phyloP scores from a whole-genome alignment of 2,797 vertebrate genomes.

The Squalus acanthias region DNA sequence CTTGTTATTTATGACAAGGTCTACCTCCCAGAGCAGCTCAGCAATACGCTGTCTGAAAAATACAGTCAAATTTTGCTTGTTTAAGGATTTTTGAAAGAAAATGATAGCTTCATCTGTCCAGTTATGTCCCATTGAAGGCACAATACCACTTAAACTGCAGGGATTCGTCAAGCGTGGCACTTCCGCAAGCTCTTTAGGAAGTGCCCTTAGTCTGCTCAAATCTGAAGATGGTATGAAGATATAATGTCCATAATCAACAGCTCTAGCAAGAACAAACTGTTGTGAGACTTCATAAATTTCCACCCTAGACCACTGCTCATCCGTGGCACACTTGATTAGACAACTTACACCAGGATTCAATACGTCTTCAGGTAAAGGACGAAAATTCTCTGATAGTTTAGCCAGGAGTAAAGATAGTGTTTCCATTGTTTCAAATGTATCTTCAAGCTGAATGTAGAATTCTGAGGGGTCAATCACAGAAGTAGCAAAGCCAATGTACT shows the following conservation, averaged over 20 bases:
- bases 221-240: constrained; percentile 52
- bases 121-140: constrained; percentile 52
- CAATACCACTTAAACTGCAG: constrained; percentile 64
- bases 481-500: constrained; percentile 60
- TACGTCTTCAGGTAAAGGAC: constrained; percentile 54
- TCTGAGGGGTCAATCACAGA: constrained; percentile 64
- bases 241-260: constrained; percentile 72
- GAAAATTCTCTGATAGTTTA: constrained; percentile 54
- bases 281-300: constrained; percentile 59
- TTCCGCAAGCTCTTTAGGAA: constrained; percentile 57
- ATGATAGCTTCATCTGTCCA: constrained; percentile 68
- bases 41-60: constrained; percentile 58
- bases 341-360: constrained; percentile 61
- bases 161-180: constrained; percentile 65
- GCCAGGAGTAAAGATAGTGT: constrained; percentile 60
- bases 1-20: constrained; percentile 55
- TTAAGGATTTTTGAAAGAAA: constrained; percentile 66
- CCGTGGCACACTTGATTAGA: constrained; percentile 59
- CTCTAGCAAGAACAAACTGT: constrained; percentile 53
- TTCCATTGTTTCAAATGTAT: constrained; percentile 57
- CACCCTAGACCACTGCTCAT: constrained; percentile 71
- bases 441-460: constrained; percentile 69
- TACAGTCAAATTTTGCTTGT: constrained; percentile 60
- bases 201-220: constrained; percentile 57
- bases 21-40: constrained; percentile 64